Evolutionary conservation across 2,113 vertebrate species (phyloP).

Genomic region (Solenodon paradoxus): DNA sequence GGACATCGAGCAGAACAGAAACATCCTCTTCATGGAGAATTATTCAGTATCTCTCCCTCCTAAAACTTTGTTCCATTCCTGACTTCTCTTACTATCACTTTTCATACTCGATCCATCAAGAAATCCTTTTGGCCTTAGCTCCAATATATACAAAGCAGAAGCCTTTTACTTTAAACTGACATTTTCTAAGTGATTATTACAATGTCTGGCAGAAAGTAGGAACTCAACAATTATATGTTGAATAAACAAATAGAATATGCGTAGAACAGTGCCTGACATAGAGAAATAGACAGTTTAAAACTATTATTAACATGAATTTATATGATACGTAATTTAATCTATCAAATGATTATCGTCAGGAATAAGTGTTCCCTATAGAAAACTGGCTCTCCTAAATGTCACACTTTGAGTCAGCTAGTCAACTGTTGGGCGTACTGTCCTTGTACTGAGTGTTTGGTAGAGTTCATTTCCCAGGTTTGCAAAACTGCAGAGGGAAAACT

Average conservation of each 20-base stretch:
- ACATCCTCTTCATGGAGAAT: neutral
- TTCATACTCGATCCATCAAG: neutral
- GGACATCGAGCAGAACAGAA: neutral
- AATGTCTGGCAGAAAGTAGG: neutral
- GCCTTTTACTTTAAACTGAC: neutral
- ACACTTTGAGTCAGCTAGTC: constrained; percentile 44
- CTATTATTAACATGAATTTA: constrained; percentile 5
- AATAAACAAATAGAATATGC: neutral
- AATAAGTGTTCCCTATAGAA: constrained; percentile 40
- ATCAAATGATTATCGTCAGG: constrained; percentile 35
- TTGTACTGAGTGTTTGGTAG: constrained; percentile 12
- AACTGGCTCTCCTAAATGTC: neutral
- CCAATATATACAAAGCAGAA: neutral
- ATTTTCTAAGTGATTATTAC: neutral
- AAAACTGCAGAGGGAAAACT: neutral
- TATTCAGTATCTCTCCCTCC: neutral
- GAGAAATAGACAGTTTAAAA: constrained; percentile 44
- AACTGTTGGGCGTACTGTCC: neutral
- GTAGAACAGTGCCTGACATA: neutral
- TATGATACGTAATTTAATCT: neutral
- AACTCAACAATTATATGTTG: constrained; percentile 42
- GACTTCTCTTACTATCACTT: neutral
- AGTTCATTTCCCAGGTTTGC: constrained; percentile 30
- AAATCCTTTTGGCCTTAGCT: constrained; percentile 16
- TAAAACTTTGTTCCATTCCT: neutral